Evolutionary conservation across 2,113 vertebrate genomes (phyloP).

Genomic region (Helogale parvula): DNA sequence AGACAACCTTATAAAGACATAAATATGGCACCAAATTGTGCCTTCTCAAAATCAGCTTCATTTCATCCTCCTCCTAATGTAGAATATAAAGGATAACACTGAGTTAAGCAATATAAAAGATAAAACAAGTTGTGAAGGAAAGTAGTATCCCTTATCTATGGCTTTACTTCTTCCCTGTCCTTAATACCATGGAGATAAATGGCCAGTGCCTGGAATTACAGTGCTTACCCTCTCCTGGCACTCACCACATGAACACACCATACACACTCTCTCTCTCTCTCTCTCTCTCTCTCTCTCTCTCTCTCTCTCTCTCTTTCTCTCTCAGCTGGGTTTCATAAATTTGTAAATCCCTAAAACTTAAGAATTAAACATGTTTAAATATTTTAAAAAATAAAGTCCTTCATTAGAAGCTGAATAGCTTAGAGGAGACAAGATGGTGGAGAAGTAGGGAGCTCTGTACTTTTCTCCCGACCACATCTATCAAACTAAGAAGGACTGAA

Average conservation of each 20-base stretch:
- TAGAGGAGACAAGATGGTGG: background rate
- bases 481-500: too few species aligned
- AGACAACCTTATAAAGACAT: background rate
- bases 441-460: too few species aligned
- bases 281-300: too few species aligned
- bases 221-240: background rate
- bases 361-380: background rate
- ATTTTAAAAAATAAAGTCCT: background rate
- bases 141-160: background rate
- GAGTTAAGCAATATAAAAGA: background rate
- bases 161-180: background rate
- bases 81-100: background rate
- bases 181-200: background rate
- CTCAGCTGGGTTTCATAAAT: background rate
- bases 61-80: background rate
- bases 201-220: background rate
- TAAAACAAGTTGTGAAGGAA: background rate
- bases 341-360: conserved; percentile 6
- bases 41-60: background rate
- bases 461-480: too few species aligned
- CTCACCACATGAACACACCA: background rate
- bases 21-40: background rate
- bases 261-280: background rate
- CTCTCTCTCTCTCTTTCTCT: too few species aligned
- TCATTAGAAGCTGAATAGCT: conserved; percentile 6